Conservation (phyloP, 2,888 invertebrate species). For the Pristionchus maxplancki region DNA sequence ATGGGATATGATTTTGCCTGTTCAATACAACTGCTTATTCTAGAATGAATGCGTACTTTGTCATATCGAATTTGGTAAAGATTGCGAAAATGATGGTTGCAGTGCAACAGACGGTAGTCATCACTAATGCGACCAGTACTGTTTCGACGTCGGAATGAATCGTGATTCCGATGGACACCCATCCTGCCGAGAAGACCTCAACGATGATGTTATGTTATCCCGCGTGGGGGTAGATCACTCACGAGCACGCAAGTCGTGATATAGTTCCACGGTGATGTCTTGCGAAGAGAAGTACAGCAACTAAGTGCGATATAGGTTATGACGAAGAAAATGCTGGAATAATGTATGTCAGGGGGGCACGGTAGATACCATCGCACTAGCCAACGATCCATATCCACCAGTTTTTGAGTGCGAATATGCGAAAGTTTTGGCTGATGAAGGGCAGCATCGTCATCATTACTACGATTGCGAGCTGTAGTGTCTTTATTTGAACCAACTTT, state of each 20-base stretch:
- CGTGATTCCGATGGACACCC: slow-evolving; percentile 11
- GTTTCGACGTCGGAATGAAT: background rate
- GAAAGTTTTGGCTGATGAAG: slow-evolving; percentile 60
- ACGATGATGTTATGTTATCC: background rate
- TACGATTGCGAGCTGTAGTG: slow-evolving; percentile 68
- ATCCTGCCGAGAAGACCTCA: slow-evolving; percentile 18
- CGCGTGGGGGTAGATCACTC: background rate
- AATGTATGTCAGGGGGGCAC: background rate
- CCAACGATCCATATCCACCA: background rate
- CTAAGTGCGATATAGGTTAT: background rate
- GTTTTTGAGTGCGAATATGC: slow-evolving; percentile 10
- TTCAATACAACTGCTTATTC: no score
- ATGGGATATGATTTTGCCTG: background rate
- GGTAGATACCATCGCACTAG: background rate
- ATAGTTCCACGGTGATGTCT: background rate
- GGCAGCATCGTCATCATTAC: slow-evolving; percentile 72
- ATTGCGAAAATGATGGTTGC: slow-evolving; percentile 33
- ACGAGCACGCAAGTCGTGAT: background rate
- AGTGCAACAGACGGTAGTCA: slow-evolving; percentile 6
- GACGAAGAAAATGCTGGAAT: background rate
- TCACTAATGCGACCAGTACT: background rate
- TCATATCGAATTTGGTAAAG: slow-evolving; percentile 31
- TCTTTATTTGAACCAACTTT: background rate
- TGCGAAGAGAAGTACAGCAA: background rate
- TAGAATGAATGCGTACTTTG: background rate